Percentiles rank a stretch among this genome's conserved stretches.
These are phyloP conservation scores for Diarsia rubi DNA, from an alignment of 2,888 invertebrate species.

Conservation along the genomic window DNA sequence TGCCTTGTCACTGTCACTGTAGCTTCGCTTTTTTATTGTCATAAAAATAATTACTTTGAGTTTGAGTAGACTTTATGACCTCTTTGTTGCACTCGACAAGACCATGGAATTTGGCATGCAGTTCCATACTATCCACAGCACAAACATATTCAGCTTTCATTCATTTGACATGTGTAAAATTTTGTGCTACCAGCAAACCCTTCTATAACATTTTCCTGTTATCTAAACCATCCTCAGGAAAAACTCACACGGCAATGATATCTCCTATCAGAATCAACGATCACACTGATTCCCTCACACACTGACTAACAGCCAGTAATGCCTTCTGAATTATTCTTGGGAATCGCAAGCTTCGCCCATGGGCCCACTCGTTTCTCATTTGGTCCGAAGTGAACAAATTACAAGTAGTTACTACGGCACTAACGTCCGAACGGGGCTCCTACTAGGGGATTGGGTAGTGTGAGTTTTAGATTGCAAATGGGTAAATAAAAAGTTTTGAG, in stretches of 20 bases:
- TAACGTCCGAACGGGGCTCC: slow-evolving; percentile 71
- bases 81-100: no score
- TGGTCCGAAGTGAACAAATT: slow-evolving; percentile 81
- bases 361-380: slow-evolving; percentile 79
- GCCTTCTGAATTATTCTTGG: slow-evolving; percentile 79
- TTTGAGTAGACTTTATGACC: no score
- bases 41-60: no score
- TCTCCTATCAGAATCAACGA: slow-evolving; percentile 51
- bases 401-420: slow-evolving; percentile 77
- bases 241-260: slow-evolving; percentile 34
- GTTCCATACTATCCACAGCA: background rate
- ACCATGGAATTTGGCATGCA: no score
- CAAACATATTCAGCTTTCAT: background rate
- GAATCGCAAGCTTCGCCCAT: slow-evolving; percentile 71
- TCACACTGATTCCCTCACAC: slow-evolving; percentile 65
- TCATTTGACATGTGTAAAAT: background rate
- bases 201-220: background rate
- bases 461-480: background rate
- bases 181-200: background rate
- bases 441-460: slow-evolving; percentile 59
- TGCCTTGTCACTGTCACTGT: no score
- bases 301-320: slow-evolving; percentile 65
- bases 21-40: no score
- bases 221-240: background rate
- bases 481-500: background rate